Evolutionary conservation across 2,797 vertebrate species (phyloP), one percentile per base, ranked within the genome.

Genomic region (Aulostomus chinensis): DNA sequence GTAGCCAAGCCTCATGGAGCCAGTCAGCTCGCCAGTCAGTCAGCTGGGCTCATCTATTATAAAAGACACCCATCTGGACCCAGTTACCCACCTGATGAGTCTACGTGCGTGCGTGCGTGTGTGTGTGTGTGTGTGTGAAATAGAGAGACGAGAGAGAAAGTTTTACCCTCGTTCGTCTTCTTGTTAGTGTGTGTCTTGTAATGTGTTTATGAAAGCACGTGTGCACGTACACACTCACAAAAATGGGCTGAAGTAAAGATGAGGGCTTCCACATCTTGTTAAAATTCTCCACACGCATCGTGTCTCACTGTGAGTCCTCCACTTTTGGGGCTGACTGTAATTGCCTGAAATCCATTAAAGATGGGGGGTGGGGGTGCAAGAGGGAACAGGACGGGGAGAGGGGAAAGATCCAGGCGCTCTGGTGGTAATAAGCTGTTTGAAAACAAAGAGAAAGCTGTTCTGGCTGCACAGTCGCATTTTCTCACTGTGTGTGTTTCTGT

Each of bases 311-410:
- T 70, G 64, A 81, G 60, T 62, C 63, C 74, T 72, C 76, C 78
- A 58, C 61, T 59, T 76, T 77, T 64, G 49, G 50, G 74, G 58
- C 53, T 37, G 51, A 78, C 81, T 80, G 71, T 84, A 86, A 87
- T 88, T 88, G 81, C 80, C 70, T 82, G 73, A 84, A 86, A 88
- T 85, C 81, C 81, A 83, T 88, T 88, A 79, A 83, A 81, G 78
- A 81, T 76, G 68, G 65, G 43, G 46, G 52, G 24, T 63, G 53
- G 49, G 39, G 58, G 35, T 65, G 59, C 25, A 28, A 66, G 52
- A 70, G 58, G 56, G 52, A 36, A 48, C 66, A 80, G 64, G 59
- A 30, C 25, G 58, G 48, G 49, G 53, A 65, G 55, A 46, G 40
- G 69, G 67, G 73, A 68, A 46, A 52, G 53, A 58, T 80, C 60